Percentiles rank a stretch among this genome's conserved stretches.
phyloP scores from a whole-genome alignment of 2,888 invertebrate species.

The Neoascia interrupta region DNA sequence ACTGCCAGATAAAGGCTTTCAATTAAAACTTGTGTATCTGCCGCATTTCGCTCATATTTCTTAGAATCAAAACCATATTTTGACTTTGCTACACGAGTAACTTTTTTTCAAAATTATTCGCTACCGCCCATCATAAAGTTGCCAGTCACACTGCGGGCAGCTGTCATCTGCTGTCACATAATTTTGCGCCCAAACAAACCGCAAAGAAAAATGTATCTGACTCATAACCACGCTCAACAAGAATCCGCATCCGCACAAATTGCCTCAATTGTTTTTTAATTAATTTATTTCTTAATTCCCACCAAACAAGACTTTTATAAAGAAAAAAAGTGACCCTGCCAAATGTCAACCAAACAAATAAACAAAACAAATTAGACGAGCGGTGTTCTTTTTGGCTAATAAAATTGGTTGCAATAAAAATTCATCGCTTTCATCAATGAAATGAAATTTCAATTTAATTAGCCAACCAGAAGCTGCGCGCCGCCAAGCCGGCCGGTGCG shows the following conservation, averaged over 20 bases:
- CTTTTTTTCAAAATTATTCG: conserved; percentile 34
- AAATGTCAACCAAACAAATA: conserved; percentile 44
- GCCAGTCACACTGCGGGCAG: conserved; percentile 12
- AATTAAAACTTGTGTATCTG: too few species aligned
- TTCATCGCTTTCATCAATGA: conserved; percentile 1
- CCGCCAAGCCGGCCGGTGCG: too few species aligned
- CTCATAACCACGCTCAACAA: too few species aligned
- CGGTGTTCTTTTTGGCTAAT: neutral
- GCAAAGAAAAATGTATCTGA: conserved; percentile 25
- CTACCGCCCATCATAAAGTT: conserved; percentile 50
- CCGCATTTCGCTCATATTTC: too few species aligned
- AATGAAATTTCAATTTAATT: conserved; percentile 33
- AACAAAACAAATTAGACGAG: too few species aligned
- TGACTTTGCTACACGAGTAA: conserved; percentile 3
- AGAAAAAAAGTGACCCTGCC: neutral
- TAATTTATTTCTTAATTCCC: conserved; percentile 54
- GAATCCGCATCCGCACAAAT: conserved; percentile 4
- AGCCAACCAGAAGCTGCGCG: conserved; percentile 45
- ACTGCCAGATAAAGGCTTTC: too few species aligned
- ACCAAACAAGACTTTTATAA: conserved; percentile 1
- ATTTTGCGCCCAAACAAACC: conserved; percentile 26
- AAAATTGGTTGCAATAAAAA: conserved; percentile 35
- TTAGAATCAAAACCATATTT: conserved; percentile 20
- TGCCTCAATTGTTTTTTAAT: conserved; percentile 43
- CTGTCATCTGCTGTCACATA: conserved; percentile 62